Evolutionary conservation across 2,888 invertebrate genomes (phyloP).

Genomic region (Lasioglossum zephyrum): DNA sequence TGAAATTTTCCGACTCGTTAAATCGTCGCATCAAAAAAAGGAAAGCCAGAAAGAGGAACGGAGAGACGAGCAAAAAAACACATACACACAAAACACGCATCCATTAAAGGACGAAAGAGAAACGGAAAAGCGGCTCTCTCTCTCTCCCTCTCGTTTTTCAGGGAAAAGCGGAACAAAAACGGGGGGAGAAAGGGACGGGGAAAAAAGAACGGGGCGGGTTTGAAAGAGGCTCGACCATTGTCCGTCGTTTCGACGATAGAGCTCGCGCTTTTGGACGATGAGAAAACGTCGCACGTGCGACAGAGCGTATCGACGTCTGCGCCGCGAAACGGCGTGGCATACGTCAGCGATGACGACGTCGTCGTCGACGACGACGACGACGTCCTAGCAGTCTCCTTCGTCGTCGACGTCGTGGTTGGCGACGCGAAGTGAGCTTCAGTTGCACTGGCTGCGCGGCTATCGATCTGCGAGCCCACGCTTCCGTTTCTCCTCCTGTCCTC

Average conservation of each 20-base stretch:
- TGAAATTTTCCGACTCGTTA: constrained; percentile 48
- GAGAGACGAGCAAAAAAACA: constrained; percentile 3
- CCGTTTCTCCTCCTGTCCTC: constrained; percentile 69
- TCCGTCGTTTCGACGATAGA: constrained; percentile 50
- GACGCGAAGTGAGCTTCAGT: constrained; percentile 77
- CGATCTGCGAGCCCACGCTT: constrained; percentile 80
- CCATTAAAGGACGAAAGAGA: constrained; percentile 44
- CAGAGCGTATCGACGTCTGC: constrained; percentile 67
- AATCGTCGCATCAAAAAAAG: constrained; percentile 33
- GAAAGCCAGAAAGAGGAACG: background rate
- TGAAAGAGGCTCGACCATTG: constrained; percentile 50
- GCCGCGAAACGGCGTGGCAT: constrained; percentile 47
- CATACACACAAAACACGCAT: constrained; percentile 24
- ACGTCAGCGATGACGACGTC: constrained; percentile 55
- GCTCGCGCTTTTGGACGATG: constrained; percentile 66
- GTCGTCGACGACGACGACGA: constrained; percentile 37
- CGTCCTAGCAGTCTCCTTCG: constrained; percentile 30
- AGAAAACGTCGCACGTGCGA: constrained; percentile 76
- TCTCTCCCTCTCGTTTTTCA: background rate
- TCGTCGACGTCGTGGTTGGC: constrained; percentile 53
- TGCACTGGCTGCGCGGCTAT: constrained; percentile 80
- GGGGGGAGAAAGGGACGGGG: background rate
- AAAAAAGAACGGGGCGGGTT: background rate
- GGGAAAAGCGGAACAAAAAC: background rate
- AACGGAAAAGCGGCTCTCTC: background rate